Evolutionary conservation across 2,888 invertebrate species (phyloP).

Genomic region (Strigamia transsilvanica): DNA sequence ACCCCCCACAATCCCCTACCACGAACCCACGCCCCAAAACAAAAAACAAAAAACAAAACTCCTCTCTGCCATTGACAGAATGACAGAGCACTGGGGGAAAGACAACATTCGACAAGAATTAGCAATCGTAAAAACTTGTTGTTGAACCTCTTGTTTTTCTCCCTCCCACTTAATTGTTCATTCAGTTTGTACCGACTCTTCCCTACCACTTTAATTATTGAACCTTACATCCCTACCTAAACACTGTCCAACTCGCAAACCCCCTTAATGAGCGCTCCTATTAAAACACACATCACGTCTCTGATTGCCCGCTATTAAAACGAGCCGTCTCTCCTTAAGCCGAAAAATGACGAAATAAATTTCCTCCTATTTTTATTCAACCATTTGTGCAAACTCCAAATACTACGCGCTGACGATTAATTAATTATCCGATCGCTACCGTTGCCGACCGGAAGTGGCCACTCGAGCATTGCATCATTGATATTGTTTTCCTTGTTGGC

Average conservation of each 20-base stretch:
- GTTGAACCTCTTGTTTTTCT: neutral
- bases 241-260: neutral
- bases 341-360: too few species aligned
- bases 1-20: too few species aligned
- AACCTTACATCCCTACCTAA: neutral
- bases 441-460: neutral
- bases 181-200: neutral
- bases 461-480: neutral
- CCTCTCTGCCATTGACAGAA: neutral
- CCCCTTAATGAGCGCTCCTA: slow-evolving; percentile 17
- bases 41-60: too few species aligned
- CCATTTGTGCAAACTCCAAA: too few species aligned
- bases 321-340: neutral
- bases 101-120: too few species aligned
- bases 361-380: too few species aligned
- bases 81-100: neutral
- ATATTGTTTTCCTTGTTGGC: neutral
- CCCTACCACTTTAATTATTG: neutral
- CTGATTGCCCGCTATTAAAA: neutral
- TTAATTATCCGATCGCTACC: neutral
- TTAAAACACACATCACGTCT: neutral
- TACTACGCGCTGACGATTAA: too few species aligned
- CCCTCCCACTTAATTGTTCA: neutral
- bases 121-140: neutral
- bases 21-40: too few species aligned